Conservation (phyloP, 1,140 invertebrate species). For the Drosophila punjabiensis region DNA sequence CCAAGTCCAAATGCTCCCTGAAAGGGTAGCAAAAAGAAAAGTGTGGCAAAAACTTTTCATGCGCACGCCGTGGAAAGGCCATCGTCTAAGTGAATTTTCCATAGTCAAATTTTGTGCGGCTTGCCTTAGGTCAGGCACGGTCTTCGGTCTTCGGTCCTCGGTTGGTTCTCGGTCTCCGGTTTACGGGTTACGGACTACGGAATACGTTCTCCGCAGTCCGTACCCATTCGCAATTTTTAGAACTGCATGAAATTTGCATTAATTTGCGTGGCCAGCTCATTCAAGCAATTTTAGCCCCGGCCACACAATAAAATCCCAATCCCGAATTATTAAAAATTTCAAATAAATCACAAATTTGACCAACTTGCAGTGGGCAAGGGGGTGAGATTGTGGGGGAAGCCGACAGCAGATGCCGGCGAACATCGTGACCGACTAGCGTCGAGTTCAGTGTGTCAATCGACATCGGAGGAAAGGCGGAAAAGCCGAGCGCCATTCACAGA, state of each 20-base stretch:
- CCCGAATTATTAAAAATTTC: conserved; percentile 68
- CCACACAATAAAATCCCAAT: conserved; percentile 61
- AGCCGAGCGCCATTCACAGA: conserved; percentile 31
- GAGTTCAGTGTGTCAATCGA: conserved; percentile 78
- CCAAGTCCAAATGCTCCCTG: too few relatives aligned
- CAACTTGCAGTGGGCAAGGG: conserved; percentile 42
- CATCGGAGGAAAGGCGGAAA: conserved; percentile 20
- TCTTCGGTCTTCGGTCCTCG: conserved; percentile 9
- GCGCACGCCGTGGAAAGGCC: conserved; percentile 60
- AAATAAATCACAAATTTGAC: conserved; percentile 77
- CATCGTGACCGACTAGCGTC: conserved; percentile 35
- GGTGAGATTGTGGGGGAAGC: background rate
- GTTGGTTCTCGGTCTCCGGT: conserved; percentile 14
- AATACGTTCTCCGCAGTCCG: background rate
- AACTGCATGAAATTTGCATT: conserved; percentile 74
- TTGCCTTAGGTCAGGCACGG: conserved; percentile 78
- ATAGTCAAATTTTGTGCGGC: conserved; percentile 73
- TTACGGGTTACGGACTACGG: conserved; percentile 8
- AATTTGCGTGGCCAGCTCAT: conserved; percentile 51
- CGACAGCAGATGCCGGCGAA: conserved; percentile 40
- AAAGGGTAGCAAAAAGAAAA: conserved; percentile 15
- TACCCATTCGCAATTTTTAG: conserved; percentile 9
- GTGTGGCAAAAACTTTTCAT: conserved; percentile 65
- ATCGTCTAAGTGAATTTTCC: conserved; percentile 80
- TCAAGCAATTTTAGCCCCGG: conserved; percentile 35